Conservation (phyloP, 2,113 vertebrate genomes). For the Delphinus delphis region DNA sequence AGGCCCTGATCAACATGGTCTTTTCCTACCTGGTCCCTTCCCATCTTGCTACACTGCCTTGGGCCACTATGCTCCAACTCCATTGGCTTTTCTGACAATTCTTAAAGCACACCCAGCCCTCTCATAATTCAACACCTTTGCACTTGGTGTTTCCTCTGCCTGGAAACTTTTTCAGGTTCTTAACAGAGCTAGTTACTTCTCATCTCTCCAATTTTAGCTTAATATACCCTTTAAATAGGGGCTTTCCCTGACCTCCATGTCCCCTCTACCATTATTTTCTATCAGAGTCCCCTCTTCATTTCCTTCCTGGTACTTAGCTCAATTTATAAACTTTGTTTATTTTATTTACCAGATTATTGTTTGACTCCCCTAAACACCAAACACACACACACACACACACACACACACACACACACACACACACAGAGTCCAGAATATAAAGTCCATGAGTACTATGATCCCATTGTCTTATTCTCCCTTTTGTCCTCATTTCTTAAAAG, state of each 20-base stretch:
- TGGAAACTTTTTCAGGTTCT: not conserved
- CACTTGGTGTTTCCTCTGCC: not conserved
- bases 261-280: not conserved
- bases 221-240: not conserved
- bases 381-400: not conserved
- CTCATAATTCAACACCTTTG: not conserved
- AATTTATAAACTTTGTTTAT: not conserved
- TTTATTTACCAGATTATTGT: not conserved
- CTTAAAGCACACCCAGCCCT: not conserved
- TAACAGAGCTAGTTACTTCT: not conserved
- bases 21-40: not conserved
- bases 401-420: not conserved
- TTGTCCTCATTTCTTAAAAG: not conserved
- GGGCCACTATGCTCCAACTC: not conserved
- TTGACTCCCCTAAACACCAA: not conserved
- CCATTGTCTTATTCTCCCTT: not conserved
- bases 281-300: not conserved
- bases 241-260: not conserved
- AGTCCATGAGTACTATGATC: not conserved
- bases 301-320: not conserved
- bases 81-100: not conserved
- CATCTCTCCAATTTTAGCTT: not conserved
- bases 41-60: not conserved
- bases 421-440: not conserved
- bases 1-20: fast-evolving